phyloP scores from a whole-genome alignment of 1,140 invertebrate genomes.

The Lucilia sericata region DNA sequence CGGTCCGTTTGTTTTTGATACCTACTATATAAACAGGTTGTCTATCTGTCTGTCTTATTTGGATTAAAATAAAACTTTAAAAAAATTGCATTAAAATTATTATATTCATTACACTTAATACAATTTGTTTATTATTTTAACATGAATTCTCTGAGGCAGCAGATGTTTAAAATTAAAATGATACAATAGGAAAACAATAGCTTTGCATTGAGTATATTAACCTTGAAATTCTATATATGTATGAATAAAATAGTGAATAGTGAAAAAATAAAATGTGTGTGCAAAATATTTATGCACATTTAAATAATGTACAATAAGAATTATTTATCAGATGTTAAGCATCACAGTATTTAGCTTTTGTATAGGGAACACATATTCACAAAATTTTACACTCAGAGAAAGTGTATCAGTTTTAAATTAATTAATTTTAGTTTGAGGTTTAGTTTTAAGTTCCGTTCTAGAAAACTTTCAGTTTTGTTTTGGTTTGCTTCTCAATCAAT shows the following conservation, averaged over 20 bases:
- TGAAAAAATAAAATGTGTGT: neutral
- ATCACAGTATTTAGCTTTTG: neutral
- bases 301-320: neutral
- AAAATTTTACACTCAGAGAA: neutral
- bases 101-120: neutral
- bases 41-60: neutral
- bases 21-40: neutral
- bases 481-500: too few relatives aligned
- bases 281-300: neutral
- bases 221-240: conserved; percentile 27
- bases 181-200: conserved; percentile 30
- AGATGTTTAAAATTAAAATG: conserved; percentile 8
- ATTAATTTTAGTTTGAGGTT: neutral
- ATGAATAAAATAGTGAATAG: neutral
- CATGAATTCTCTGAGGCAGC: neutral
- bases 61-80: neutral
- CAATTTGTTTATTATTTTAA: neutral
- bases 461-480: too few relatives aligned
- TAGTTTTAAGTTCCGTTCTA: neutral
- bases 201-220: conserved; percentile 31
- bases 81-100: conserved; percentile 18
- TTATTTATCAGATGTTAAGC: conserved; percentile 30
- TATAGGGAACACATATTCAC: neutral
- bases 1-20: neutral
- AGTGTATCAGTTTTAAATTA: neutral